These are phyloP conservation scores for Helarctos malayanus DNA, from an alignment of 2,797 vertebrate genomes.

Conservation along the genomic window DNA sequence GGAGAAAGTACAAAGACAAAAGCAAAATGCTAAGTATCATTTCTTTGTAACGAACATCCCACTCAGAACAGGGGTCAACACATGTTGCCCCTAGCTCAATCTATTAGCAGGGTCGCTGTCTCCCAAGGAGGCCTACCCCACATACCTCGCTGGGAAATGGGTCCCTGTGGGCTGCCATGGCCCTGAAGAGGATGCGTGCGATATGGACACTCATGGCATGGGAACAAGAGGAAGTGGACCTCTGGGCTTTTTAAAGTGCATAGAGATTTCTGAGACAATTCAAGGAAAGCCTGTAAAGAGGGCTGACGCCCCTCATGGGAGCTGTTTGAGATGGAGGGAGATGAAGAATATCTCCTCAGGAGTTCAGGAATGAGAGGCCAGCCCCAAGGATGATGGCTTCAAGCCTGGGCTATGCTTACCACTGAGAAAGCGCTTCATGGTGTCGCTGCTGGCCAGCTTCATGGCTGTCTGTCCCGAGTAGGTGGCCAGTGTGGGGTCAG, in stretches of 20 bases:
- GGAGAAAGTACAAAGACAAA: neutral
- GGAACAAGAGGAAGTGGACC: neutral
- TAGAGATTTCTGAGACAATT: neutral
- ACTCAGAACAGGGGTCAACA: conserved; percentile 37
- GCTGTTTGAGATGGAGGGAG: neutral
- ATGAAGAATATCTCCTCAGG: neutral
- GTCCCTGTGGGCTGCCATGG: neutral
- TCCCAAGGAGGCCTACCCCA: neutral
- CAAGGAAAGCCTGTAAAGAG: conserved; percentile 21
- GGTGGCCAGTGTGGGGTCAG: conserved; percentile 97
- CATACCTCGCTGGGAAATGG: neutral
- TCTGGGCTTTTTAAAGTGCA: neutral
- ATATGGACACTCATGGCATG: neutral
- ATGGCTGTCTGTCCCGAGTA: conserved; percentile 98
- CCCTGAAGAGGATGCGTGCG: neutral
- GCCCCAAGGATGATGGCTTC: neutral
- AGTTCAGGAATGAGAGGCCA: neutral
- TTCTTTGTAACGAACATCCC: conserved; percentile 8
- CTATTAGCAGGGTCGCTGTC: neutral
- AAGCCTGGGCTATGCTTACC: conserved; percentile 88
- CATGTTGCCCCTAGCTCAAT: neutral
- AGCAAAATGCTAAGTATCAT: conserved; percentile 16
- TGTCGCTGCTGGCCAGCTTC: conserved; percentile 96
- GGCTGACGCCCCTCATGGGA: neutral
- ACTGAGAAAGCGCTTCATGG: conserved; percentile 97